phyloP scores from a whole-genome alignment of 2,888 invertebrate genomes.

The Phorcus lineatus region DNA sequence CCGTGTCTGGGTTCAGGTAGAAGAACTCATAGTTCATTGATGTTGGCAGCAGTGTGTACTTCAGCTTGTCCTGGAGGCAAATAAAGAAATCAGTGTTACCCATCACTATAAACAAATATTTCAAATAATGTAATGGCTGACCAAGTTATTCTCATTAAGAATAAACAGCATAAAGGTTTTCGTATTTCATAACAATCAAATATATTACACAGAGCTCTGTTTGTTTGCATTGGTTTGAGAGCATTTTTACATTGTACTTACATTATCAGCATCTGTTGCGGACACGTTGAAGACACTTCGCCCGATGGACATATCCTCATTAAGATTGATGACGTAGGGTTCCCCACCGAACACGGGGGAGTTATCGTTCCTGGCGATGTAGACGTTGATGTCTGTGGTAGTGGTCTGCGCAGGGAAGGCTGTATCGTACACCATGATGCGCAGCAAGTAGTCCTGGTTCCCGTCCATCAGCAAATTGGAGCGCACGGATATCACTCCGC shows the following conservation, averaged over 20 bases:
- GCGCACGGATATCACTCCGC: slow-evolving; percentile 45
- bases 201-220: no score
- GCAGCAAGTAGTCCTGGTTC: slow-evolving; percentile 47
- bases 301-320: slow-evolving; percentile 55
- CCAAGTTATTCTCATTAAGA: no score
- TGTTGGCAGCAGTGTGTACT: slow-evolving; percentile 48
- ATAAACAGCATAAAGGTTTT: no score
- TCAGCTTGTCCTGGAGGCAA: slow-evolving; percentile 55
- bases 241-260: slow-evolving; percentile 32
- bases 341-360: slow-evolving; percentile 53
- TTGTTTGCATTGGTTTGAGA: no score
- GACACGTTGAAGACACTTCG: slow-evolving; percentile 83
- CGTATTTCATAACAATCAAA: no score
- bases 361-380: slow-evolving; percentile 57
- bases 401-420: slow-evolving; percentile 45
- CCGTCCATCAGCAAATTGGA: slow-evolving; percentile 47
- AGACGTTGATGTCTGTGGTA: slow-evolving; percentile 49
- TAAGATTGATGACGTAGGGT: slow-evolving; percentile 48
- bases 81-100: neutral
- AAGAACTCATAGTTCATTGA: slow-evolving; percentile 80
- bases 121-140: no score
- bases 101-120: no score
- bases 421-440: slow-evolving; percentile 49
- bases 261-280: slow-evolving; percentile 58
- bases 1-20: slow-evolving; percentile 88